Base-by-base conservation (phyloP, 1,140 invertebrate genomes). In the Bactericera cockerelli region DNA sequence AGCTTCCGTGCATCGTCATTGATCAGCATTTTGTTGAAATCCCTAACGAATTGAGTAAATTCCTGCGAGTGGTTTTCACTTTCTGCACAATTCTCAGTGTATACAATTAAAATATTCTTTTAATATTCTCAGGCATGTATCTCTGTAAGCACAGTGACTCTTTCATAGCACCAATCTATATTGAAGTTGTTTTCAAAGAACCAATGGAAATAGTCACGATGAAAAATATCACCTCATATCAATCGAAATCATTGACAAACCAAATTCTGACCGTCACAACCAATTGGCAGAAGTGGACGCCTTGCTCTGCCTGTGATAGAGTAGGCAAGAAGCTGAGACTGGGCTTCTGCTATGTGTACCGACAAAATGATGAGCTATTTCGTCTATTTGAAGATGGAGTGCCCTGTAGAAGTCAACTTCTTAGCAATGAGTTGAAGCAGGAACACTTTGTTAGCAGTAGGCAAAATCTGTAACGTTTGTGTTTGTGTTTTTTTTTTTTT, bases 271-370 rank as follows among this genome's bases (percentile, higher is more conserved):
- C 60, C 49, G 13, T 62, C 2, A 28, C 14, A 3, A 69, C 70
- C 63, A 16, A 59, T 13, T 84, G 81, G 79, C 71, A 71, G 1
- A 59, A 69, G 14, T 82, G 81, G 81, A 76, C 76, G 13, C 61
- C 70, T n/a, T 85, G 82, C 66, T 81, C 78, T 56, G 68, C 64
- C n/a, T 85, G 82, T 65, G 71, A 71, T 14, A 63, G 65, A 39
- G 70, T 77, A 54, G 80, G 79, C 0, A 74, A 72, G 64, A 70
- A 68, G 65, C 65, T 74, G 28, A 70, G 75, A 57, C 73, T 75
- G 55, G 80, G 80, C 8, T 74, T 77, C 56, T 81, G 80, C 64
- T 74, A 67, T n/a, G 67, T 81, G 59, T 68, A 70, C 11, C 49
- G 65, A 24, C 59, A 57, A 11, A 42, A 63, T 58, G 61, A 58